Evolutionary conservation across 2,888 invertebrate species (phyloP), one percentile per base, ranked within the genome.

Genomic region (Anarsia innoxiella): DNA sequence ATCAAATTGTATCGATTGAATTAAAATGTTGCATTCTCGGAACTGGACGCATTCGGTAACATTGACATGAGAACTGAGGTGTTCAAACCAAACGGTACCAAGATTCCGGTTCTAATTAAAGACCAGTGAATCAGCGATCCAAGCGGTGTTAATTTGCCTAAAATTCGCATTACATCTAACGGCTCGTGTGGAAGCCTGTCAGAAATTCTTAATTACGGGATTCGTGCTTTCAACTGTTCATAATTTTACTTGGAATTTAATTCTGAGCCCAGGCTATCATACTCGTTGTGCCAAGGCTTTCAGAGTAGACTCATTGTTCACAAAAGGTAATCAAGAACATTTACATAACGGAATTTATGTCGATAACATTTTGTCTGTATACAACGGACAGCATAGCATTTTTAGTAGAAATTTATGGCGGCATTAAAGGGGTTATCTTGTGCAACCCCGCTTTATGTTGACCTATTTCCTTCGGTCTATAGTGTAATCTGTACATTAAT

Each of bases 31-130:
- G 56, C 64, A 56, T 80, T 76, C 75, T 66, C 52, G 53, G 76
- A 78, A 79, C 40, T 44, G 51, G 34, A 44, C 63, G 61, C 63
- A 63, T 71, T 68, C 60, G 50, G 62, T 63, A 64, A 58, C 53
- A 57, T 54, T 44, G 44, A 45, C 60, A 58, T 59, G 59, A 55
- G 57, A 62, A 53, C 55, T 62, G 60, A 64, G 68, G 53, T 58
- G 58, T 60, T 64, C 53, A 55, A 74, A 75, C 75, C 53, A 55
- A 74, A 75, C 75, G 68, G 68, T 72, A 72, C 61, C 54, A 60
- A 55, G 60, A 75, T 70, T 68, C 70, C 74, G 71, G 68, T 74
- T 70, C 70, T 72, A 77, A 77, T 78, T 79, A 76, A 71, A 74
- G 57, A 56, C 44, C 50, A 61, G 56, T 77, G 75, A 80, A 65